Conservation (phyloP, 2,113 vertebrate species). For the Microtus montanus region DNA sequence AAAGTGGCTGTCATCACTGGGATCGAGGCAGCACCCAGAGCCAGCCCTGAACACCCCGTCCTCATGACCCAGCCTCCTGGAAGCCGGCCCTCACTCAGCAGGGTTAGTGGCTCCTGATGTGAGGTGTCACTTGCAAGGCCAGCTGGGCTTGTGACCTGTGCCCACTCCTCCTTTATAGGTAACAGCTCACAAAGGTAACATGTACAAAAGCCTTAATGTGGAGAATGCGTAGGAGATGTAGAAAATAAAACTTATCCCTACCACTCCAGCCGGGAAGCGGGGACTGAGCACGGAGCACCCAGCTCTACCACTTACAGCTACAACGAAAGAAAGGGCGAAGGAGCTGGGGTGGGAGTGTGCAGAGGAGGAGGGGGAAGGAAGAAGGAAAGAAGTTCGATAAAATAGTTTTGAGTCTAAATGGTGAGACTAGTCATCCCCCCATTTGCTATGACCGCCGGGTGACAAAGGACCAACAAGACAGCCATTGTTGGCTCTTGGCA, state of each 20-base stretch:
- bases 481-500: background rate
- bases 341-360: too few relatives aligned
- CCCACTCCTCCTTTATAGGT: background rate
- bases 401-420: background rate
- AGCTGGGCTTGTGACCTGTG: background rate
- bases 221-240: background rate
- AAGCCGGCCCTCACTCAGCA: background rate
- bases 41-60: background rate
- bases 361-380: too few relatives aligned
- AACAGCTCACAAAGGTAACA: background rate
- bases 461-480: background rate
- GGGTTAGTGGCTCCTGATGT: background rate
- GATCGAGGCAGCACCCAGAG: background rate
- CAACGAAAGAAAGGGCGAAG: too few relatives aligned
- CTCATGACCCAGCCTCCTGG: background rate
- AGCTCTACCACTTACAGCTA: background rate
- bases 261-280: background rate
- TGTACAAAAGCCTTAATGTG: background rate
- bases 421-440: background rate
- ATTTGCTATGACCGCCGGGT: background rate
- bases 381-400: background rate
- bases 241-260: background rate
- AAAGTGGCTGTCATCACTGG: background rate
- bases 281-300: background rate
- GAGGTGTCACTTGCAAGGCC: rapidly evolving